Conservation (phyloP, 2,113 vertebrate genomes). For the Tympanuchus pallidicinctus region DNA sequence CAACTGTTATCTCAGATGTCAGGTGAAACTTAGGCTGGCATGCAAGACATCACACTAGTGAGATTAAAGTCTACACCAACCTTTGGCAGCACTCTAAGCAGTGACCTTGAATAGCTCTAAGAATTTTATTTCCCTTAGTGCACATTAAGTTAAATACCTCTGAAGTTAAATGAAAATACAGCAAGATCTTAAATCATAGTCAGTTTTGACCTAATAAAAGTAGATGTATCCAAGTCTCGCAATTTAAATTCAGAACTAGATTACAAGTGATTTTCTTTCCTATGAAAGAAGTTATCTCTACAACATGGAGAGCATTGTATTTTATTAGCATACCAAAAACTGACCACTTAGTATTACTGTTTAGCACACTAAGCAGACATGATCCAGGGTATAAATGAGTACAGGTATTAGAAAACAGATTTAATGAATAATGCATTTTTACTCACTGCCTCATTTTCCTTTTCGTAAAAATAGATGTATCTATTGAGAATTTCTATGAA, state of each 20-base stretch:
- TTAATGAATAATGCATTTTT: background rate
- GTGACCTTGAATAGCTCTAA: background rate
- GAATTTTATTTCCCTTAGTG: background rate
- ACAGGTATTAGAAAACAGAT: background rate
- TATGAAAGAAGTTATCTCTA: background rate
- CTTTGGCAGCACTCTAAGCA: background rate
- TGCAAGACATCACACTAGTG: background rate
- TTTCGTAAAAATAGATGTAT: conserved; percentile 98
- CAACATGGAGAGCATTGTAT: background rate
- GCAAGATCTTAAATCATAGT: background rate
- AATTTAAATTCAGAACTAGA: background rate
- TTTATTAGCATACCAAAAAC: background rate
- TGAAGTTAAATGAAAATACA: background rate
- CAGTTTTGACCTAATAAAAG: background rate
- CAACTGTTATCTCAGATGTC: background rate
- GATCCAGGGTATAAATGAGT: background rate
- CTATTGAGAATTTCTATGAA: conserved; percentile 99
- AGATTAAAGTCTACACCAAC: background rate
- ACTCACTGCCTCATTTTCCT: conserved; percentile 96
- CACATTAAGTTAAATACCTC: background rate
- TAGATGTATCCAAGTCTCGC: background rate
- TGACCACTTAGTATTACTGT: background rate
- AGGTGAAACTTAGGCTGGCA: background rate
- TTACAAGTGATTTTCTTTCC: background rate
- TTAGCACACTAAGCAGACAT: background rate